Conservation (phyloP, 2,888 invertebrate genomes). For the Erynnis tages region DNA sequence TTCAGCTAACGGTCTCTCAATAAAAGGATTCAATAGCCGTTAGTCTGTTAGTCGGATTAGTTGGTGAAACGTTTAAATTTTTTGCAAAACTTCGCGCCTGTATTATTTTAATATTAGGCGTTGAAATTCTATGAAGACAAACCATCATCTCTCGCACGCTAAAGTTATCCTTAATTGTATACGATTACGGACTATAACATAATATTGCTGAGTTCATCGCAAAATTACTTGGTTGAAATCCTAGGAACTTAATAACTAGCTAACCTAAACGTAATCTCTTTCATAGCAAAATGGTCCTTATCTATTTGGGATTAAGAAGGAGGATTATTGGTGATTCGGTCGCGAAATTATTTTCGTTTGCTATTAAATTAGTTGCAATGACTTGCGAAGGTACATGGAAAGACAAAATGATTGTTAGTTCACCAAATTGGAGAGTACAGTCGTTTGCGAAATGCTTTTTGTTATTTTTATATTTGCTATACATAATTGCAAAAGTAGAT, state of each 20-base stretch:
- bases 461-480: too few species aligned
- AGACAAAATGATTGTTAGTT: conserved; percentile 27
- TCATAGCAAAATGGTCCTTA: conserved; percentile 6
- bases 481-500: too few species aligned
- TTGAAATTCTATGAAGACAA: neutral
- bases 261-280: neutral
- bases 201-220: too few species aligned
- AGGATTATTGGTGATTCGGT: conserved; percentile 1
- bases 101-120: neutral
- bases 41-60: conserved; percentile 17
- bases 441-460: conserved; percentile 11
- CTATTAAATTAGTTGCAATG: conserved; percentile 44
- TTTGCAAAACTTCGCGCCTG: neutral
- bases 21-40: conserved; percentile 16
- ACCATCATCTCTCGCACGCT: too few species aligned
- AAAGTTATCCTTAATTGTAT: too few species aligned
- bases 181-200: too few species aligned
- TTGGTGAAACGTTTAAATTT: conserved; percentile 1
- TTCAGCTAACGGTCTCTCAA: conserved; percentile 10
- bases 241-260: too few species aligned
- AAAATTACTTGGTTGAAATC: too few species aligned
- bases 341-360: conserved; percentile 23
- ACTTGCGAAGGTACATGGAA: conserved; percentile 38
- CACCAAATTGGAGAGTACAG: conserved; percentile 20
- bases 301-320: neutral